phyloP scores from a whole-genome alignment of 2,888 invertebrate species.

The Lithodes maja region DNA sequence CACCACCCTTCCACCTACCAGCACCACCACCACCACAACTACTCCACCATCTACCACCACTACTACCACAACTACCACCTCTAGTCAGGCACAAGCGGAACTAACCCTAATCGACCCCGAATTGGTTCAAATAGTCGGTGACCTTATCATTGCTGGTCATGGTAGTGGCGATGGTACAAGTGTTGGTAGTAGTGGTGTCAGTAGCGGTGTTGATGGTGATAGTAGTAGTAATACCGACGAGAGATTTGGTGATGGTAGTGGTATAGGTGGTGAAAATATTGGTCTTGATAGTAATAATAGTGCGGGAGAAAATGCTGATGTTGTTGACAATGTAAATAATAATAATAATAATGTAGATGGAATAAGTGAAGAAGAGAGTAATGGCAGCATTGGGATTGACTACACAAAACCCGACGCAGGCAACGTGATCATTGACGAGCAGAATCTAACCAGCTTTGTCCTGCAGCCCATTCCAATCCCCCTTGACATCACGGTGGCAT shows the following conservation, averaged over 20 bases:
- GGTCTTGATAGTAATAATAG: background rate
- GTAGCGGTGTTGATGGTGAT: background rate
- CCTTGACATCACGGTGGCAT: conserved; percentile 33
- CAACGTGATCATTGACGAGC: no score
- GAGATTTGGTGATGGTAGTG: background rate
- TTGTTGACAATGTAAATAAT: background rate
- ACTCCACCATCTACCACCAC: background rate
- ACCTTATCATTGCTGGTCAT: conserved; percentile 21
- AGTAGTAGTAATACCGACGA: background rate
- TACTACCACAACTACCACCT: conserved; percentile 18
- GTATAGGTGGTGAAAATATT: background rate
- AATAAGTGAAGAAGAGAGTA: background rate
- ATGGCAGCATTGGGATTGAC: background rate
- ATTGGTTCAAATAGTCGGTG: conserved; percentile 35
- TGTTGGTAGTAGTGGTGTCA: background rate
- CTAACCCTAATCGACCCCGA: conserved; percentile 45
- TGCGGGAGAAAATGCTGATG: background rate
- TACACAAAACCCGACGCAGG: no score
- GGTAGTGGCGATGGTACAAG: background rate
- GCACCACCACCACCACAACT: background rate
- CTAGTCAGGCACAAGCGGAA: conserved; percentile 1
- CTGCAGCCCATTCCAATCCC: conserved; percentile 2
- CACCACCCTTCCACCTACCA: background rate
- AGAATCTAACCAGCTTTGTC: background rate
- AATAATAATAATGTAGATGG: background rate